Base-by-base conservation (phyloP, 1,140 invertebrate species). In the Drosophila saltans region DNA sequence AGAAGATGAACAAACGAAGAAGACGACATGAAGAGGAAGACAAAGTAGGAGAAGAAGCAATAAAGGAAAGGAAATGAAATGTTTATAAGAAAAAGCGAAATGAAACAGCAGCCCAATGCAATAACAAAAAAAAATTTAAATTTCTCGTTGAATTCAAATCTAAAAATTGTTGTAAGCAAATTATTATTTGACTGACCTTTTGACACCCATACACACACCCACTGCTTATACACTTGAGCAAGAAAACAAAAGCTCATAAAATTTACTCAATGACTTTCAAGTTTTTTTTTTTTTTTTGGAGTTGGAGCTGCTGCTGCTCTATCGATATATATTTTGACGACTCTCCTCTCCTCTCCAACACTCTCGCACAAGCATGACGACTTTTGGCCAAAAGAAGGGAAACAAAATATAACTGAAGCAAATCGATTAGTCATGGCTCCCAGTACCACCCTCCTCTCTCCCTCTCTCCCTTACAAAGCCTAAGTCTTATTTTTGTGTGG, bases 401-500 rank as follows among this genome's bases (percentile, higher is more conserved):
- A 56, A 48, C 52, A 88, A 80, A 80, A 86, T 4, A 86, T 88
- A 48, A 48, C 45, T 52, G 9, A 52, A 52, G n/a, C 84, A 80
- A 88, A 88, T 88, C 83, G 83, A 89, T 88, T 88, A 88, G 83
- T 88, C 83, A 88, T 88, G 83, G 76, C 82, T 76, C 80, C 83
- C 78, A 67, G 62, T 71, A 65, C 52, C 26, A 30, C 39, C 11
- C 33, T 39, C 57, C 64, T 21, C 24, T 55, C 39, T 36, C 57
- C 30, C 57, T 43, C 64, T 63, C 58, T 26, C 56, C 2, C 28
- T 30, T 30, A 4, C 28, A 30, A 1, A 1, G 33, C 45, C 8
- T 9, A 24, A 48, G 45, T 48, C 45, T 24, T 24, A 48, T 48
- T 48, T 48, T 61, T 52, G 61, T 66, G 39, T 67, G 71, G 60